Evolutionary conservation across 2,888 invertebrate species (phyloP).

Genomic region (Acleris cristana): DNA sequence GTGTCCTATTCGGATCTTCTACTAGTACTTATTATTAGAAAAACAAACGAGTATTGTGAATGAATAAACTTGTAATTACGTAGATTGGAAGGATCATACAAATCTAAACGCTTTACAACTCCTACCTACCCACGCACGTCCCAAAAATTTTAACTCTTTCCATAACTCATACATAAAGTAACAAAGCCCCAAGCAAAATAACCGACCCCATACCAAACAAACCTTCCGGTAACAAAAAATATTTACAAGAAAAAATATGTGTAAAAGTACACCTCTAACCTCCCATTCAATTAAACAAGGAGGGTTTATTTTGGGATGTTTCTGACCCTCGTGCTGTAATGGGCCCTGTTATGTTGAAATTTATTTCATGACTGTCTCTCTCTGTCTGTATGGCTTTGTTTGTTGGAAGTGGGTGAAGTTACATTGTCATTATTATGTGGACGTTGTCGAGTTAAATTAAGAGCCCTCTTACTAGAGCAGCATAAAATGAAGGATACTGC

Average conservation of each 20-base stretch:
- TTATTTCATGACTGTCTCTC: conserved; percentile 10
- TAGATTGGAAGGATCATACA: too few relatives aligned
- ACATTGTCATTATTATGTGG: conserved; percentile 9
- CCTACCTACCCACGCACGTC: too few relatives aligned
- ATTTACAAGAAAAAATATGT: conserved; percentile 9
- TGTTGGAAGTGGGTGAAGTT: conserved; percentile 6
- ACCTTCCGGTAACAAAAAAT: neutral
- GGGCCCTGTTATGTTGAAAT: conserved; percentile 1
- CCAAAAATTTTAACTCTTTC: neutral
- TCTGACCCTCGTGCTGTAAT: neutral
- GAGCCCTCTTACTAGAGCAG: too few relatives aligned
- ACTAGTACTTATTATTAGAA: too few relatives aligned
- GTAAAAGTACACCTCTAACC: conserved; percentile 4
- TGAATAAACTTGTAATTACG: too few relatives aligned
- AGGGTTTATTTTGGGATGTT: conserved; percentile 6
- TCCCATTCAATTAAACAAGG: conserved; percentile 4
- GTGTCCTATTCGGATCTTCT: too few relatives aligned
- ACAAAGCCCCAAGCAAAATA: neutral
- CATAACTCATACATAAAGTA: neutral
- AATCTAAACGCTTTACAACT: too few relatives aligned
- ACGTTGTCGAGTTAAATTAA: too few relatives aligned
- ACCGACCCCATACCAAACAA: neutral
- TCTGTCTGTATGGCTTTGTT: neutral
- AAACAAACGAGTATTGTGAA: too few relatives aligned
- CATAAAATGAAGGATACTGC: too few relatives aligned